Conservation (phyloP, 2,888 invertebrate species). For the Xestia ashworthii region DNA sequence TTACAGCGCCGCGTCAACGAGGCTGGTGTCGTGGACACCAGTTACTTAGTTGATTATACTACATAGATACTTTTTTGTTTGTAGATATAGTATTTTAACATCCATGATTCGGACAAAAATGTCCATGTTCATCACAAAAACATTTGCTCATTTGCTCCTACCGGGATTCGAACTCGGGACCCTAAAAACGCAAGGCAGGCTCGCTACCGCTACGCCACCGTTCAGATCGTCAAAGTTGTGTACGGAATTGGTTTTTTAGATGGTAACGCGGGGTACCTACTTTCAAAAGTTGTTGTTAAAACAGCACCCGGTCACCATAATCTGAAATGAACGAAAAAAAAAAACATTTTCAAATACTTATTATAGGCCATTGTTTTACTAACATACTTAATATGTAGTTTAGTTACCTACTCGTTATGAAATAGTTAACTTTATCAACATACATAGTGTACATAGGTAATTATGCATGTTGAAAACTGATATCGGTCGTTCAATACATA, state of each 20-base stretch:
- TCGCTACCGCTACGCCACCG: too few relatives aligned
- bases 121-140: too few relatives aligned
- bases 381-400: neutral
- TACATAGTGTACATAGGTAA: neutral
- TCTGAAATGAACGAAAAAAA: neutral
- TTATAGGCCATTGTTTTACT: neutral
- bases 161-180: too few relatives aligned
- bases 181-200: too few relatives aligned
- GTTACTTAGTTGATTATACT: too few relatives aligned
- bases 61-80: too few relatives aligned
- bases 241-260: neutral
- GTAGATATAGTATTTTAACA: too few relatives aligned
- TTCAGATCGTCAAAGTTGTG: neutral
- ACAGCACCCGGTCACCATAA: neutral
- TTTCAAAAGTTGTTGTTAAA: neutral
- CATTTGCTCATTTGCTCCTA: too few relatives aligned
- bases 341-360: neutral
- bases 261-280: neutral
- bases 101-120: too few relatives aligned
- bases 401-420: neutral
- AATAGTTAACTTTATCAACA: slow-evolving; percentile 11
- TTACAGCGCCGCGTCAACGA: too few relatives aligned
- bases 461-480: slow-evolving; percentile 37
- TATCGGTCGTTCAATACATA: slow-evolving; percentile 34
- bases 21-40: too few relatives aligned